Evolutionary conservation across 1,140 invertebrate genomes (phyloP).

Genomic region (Ladona fulva): DNA sequence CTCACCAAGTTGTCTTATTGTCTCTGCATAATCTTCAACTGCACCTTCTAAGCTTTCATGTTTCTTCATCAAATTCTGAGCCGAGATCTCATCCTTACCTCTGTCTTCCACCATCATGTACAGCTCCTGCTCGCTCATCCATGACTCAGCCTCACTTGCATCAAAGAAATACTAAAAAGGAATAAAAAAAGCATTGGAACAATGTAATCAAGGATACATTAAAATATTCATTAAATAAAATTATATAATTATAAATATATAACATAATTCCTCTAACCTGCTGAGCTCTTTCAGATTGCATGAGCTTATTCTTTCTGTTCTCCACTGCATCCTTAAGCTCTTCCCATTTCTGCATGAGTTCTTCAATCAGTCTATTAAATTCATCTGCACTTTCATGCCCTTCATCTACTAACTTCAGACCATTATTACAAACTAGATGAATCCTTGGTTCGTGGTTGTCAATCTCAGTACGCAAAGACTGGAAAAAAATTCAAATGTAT

Average conservation of each 20-base stretch:
- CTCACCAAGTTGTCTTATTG: constrained; percentile 89
- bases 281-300: constrained; percentile 60
- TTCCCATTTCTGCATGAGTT: constrained; percentile 83
- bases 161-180: constrained; percentile 89
- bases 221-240: background rate
- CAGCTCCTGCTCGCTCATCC: constrained; percentile 99
- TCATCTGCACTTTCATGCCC: constrained; percentile 85
- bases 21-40: constrained; percentile 95
- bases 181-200: background rate
- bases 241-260: background rate
- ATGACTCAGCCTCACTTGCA: constrained; percentile 96
- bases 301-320: constrained; percentile 51
- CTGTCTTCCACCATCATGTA: constrained; percentile 99
- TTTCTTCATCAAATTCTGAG: constrained; percentile 98
- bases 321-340: constrained; percentile 80
- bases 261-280: constrained; percentile 36
- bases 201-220: background rate
- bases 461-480: constrained; percentile 89
- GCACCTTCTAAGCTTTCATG: constrained; percentile 92
- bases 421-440: constrained; percentile 83
- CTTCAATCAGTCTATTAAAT: constrained; percentile 79
- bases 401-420: constrained; percentile 90
- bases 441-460: constrained; percentile 98
- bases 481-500: constrained; percentile 26
- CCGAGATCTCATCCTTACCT: constrained; percentile 97